These are phyloP conservation scores for Anthrax anthrax DNA, from an alignment of 2,888 invertebrate species.

Conservation along the genomic window DNA sequence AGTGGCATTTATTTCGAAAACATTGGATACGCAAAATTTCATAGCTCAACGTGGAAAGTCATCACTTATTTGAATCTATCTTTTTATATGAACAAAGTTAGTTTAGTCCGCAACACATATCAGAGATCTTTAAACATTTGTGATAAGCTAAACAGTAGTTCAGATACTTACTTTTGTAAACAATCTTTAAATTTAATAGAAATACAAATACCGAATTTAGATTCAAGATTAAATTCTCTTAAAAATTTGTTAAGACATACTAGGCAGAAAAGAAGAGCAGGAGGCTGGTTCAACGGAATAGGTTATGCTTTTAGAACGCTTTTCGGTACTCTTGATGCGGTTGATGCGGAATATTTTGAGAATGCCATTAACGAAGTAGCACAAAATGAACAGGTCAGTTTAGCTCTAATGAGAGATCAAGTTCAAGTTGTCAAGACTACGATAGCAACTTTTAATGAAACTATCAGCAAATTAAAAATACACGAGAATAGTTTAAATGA, in stretches of 20 bases:
- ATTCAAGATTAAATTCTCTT: neutral
- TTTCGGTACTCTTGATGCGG: constrained; percentile 5
- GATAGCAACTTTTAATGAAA: constrained; percentile 13
- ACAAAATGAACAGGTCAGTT: constrained; percentile 9
- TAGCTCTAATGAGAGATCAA: constrained; percentile 13
- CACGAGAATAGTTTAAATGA: constrained; percentile 13
- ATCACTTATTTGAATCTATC: constrained; percentile 3
- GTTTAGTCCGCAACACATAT: neutral
- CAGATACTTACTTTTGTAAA: constrained; percentile 1
- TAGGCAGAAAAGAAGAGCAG: neutral
- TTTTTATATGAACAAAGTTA: constrained; percentile 2
- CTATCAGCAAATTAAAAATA: constrained; percentile 9
- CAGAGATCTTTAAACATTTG: neutral
- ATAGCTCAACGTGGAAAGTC: constrained; percentile 5
- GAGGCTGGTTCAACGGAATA: constrained; percentile 2
- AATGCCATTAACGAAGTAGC: constrained; percentile 11
- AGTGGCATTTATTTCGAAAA: constrained; percentile 11
- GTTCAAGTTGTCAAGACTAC: constrained; percentile 11
- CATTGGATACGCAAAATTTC: constrained; percentile 6
- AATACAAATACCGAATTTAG: constrained; percentile 2
- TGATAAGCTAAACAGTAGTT: neutral
- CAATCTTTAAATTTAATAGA: constrained; percentile 2
- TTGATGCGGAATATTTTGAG: constrained; percentile 11
- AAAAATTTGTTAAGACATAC: neutral
- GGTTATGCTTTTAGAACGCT: constrained; percentile 6